Evolutionary conservation across 2,888 invertebrate species (phyloP).

Genomic region (Melolontha melolontha): DNA sequence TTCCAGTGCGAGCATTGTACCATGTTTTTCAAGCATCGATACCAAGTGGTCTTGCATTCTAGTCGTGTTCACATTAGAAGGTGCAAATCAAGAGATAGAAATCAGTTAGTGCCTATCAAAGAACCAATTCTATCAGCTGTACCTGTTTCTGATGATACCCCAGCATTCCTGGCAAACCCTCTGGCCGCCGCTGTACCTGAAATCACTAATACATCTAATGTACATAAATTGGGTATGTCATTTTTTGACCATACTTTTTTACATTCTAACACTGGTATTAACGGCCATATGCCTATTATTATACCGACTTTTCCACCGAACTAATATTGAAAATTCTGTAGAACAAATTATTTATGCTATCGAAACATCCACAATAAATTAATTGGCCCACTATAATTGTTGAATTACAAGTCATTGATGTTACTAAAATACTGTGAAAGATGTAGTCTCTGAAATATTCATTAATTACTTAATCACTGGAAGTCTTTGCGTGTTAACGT

Average conservation of each 20-base stretch:
- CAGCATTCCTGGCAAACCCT: slow-evolving; percentile 57
- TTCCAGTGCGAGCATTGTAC: slow-evolving; percentile 68
- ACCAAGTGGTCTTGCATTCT: slow-evolving; percentile 67
- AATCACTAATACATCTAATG: slow-evolving; percentile 56
- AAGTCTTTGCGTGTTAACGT: no score
- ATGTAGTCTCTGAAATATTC: no score
- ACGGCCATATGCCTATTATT: slow-evolving; percentile 64
- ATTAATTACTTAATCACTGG: no score
- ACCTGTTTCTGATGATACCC: slow-evolving; percentile 58
- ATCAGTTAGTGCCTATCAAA: slow-evolving; percentile 59
- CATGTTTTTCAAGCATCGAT: slow-evolving; percentile 65
- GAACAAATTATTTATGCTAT: not conserved
- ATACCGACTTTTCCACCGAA: slow-evolving; percentile 65
- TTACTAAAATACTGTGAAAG: no score
- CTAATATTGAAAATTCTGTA: slow-evolving; percentile 46
- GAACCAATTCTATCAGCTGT: slow-evolving; percentile 58
- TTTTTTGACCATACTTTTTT: slow-evolving; percentile 65
- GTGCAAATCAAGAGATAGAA: slow-evolving; percentile 51
- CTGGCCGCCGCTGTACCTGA: slow-evolving; percentile 61
- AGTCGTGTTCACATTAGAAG: slow-evolving; percentile 63
- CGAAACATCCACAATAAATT: not conserved
- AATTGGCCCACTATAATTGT: not conserved
- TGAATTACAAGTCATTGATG: no score
- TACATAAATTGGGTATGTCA: slow-evolving; percentile 64
- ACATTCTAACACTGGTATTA: slow-evolving; percentile 61